phyloP scores from a whole-genome alignment of 2,888 invertebrate genomes.

The Acleris literana region DNA sequence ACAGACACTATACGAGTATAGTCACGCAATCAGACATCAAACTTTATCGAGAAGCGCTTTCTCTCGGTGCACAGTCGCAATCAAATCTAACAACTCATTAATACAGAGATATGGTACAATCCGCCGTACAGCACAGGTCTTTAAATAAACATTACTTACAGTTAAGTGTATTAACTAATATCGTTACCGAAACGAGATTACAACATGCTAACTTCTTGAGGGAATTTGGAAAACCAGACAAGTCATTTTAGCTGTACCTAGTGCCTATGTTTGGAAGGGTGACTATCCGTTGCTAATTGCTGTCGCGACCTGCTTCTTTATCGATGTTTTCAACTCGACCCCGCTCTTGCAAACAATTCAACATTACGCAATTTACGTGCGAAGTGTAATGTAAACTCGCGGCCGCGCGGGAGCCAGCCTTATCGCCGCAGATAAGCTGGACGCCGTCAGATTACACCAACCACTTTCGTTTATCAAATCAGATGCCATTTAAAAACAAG shows the following conservation, averaged over 20 bases:
- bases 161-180: too few relatives aligned
- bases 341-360: conserved; percentile 50
- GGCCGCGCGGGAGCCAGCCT: not conserved
- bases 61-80: conserved; percentile 10
- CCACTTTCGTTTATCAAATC: conserved; percentile 35
- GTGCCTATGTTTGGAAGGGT: too few relatives aligned
- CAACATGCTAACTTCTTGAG: too few relatives aligned
- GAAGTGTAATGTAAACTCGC: conserved; percentile 15
- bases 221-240: too few relatives aligned
- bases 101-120: too few relatives aligned
- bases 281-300: not conserved
- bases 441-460: conserved; percentile 30
- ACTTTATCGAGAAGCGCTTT: conserved; percentile 31
- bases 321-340: conserved; percentile 39
- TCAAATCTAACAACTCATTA: not conserved
- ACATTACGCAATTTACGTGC: conserved; percentile 42
- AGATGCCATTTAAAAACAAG: conserved; percentile 28
- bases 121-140: too few relatives aligned
- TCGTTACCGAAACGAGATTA: too few relatives aligned
- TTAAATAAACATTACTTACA: too few relatives aligned
- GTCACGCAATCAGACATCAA: conserved; percentile 25
- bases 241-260: too few relatives aligned
- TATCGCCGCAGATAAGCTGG: conserved; percentile 30
- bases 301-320: conserved; percentile 17
- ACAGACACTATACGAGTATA: conserved; percentile 16